Percentiles rank a stretch among this genome's conserved stretches.
phyloP scores from a whole-genome alignment of 2,113 vertebrate genomes.

The Fukomys damarensis region DNA sequence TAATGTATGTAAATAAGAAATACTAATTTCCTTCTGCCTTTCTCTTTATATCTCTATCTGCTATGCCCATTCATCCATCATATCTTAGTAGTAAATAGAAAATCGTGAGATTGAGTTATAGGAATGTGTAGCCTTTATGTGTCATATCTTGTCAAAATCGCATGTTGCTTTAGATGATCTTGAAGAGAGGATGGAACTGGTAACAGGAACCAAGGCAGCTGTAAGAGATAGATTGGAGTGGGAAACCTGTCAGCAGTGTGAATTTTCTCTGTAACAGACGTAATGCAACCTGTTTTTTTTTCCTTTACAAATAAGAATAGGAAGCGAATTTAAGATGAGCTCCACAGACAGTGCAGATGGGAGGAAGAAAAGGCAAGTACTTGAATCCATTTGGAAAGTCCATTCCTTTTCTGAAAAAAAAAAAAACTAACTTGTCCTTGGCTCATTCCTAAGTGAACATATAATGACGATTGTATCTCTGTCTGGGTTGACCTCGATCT shows the following conservation, averaged over 20 bases:
- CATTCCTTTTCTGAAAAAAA: conserved; percentile 8
- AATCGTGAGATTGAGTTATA: neutral
- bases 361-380: neutral
- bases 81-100: neutral
- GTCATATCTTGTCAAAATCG: neutral
- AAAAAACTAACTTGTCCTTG: neutral
- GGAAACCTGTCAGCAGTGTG: neutral
- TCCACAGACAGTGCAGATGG: neutral
- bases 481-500: neutral
- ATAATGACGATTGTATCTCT: neutral
- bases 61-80: neutral
- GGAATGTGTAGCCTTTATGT: neutral
- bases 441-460: neutral
- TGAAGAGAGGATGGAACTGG: neutral
- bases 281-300: neutral
- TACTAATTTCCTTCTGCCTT: rapidly evolving
- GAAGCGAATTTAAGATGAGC: neutral
- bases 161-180: rapidly evolving
- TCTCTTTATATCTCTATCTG: neutral
- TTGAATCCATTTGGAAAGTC: neutral
- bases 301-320: neutral
- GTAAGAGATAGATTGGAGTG: neutral
- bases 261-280: neutral
- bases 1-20: neutral
- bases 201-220: neutral